These are phyloP conservation scores for Chromoteleia sp. DNA, from an alignment of 2,888 invertebrate species.

Conservation along the genomic window DNA sequence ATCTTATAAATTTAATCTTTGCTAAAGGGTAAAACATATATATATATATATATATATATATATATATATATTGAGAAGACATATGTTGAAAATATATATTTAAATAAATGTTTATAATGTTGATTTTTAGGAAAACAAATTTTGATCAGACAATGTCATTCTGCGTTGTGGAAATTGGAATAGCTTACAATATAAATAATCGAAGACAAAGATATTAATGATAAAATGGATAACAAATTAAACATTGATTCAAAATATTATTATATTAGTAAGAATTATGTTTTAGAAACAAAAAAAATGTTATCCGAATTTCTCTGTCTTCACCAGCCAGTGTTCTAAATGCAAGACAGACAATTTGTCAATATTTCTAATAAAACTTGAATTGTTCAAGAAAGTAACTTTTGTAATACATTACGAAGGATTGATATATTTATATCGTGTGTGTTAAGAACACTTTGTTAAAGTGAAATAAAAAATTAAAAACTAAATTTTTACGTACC, in stretches of 20 bases:
- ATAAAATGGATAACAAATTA: constrained; percentile 19
- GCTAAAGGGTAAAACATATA: no score
- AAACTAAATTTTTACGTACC: constrained; percentile 50
- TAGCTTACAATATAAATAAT: constrained; percentile 53
- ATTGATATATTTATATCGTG: neutral
- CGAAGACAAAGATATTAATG: constrained; percentile 53
- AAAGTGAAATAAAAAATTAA: constrained; percentile 13
- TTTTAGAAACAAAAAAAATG: constrained; percentile 32
- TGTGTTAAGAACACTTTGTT: constrained; percentile 58
- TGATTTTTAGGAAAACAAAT: neutral
- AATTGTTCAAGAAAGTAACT: constrained; percentile 9
- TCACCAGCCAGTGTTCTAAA: constrained; percentile 65
- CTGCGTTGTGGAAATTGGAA: constrained; percentile 57
- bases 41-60: no score
- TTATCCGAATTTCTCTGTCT: constrained; percentile 61
- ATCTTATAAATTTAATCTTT: neutral
- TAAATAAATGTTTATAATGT: constrained; percentile 27
- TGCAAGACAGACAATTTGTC: constrained; percentile 64
- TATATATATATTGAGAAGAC: no score
- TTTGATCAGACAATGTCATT: constrained; percentile 47
- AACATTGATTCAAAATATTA: neutral
- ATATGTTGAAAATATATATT: constrained; percentile 22
- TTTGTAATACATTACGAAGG: neutral
- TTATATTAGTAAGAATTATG: neutral
- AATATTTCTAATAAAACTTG: constrained; percentile 19